Base-by-base conservation (phyloP, 2,113 vertebrate species). In the Osmerus eperlanus region DNA sequence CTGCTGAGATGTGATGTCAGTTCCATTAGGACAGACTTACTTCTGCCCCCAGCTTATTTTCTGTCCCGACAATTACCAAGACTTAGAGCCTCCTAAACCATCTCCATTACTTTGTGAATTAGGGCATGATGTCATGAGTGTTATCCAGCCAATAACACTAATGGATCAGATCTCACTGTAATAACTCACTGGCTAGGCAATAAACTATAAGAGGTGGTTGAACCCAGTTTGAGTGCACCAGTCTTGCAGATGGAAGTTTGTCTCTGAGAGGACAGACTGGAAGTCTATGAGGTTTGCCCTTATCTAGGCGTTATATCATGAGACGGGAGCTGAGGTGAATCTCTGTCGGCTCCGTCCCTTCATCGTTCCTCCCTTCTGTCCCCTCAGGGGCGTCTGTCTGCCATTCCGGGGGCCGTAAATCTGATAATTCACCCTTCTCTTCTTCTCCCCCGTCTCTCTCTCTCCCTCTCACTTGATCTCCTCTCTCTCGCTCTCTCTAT, bases 1-100 rank as follows among this genome's bases (percentile, higher is more conserved):
- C 55, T 58, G 55, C 52, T 8, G 51, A 55, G 70, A 65, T 58
- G 8, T 59, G 28, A 59, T 65, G 32, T 73, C 73, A 53, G 21
- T 16, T 6, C 3, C 15, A 28, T 53, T 66, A n/a, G 18, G 59
- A 29, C 25, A 21, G 16, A 55, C 1, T n/a, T n/a, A 36, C 19
- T 11, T 3, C 21, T 32, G n/a, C 51, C 41, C 1, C 23, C 11
- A 52, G 14, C 64, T 18, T n/a, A 41, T 77, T 54, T 19, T 32
- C 29, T 32, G 29, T 32, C 29, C 29, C 3, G 1, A 32, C 29
- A 32, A 32, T 41, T 47, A 65, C 8, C 52, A 18, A 51, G 36
- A 66, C 36, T 41, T 41, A 41, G 36, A 41, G 36, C 36, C 36
- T 41, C 36, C 36, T 41, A 41, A 41, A 41, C 7, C 8, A 8